phyloP scores from a whole-genome alignment of 2,888 invertebrate genomes.

The Limnephilus rhombicus region DNA sequence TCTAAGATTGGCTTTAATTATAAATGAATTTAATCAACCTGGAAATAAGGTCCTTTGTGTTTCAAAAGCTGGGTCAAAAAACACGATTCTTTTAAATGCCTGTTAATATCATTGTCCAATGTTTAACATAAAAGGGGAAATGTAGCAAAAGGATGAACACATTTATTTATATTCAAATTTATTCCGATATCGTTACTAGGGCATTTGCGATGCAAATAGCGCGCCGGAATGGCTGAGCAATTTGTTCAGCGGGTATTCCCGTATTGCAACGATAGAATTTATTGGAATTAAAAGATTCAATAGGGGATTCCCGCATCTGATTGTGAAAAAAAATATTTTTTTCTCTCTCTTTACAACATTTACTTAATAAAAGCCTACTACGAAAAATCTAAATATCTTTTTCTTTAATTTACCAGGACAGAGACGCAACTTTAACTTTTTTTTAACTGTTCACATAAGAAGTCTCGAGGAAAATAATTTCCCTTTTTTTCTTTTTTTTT shows the following conservation, averaged over 20 bases:
- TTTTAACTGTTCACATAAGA: no score
- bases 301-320: background rate
- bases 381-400: no score
- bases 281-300: background rate
- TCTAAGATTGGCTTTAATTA: no score
- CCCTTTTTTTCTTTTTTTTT: no score
- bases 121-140: background rate
- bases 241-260: background rate
- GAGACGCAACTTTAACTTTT: no score
- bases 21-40: no score
- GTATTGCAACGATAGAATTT: background rate
- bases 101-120: background rate
- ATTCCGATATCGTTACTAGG: constrained; percentile 58
- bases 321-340: background rate
- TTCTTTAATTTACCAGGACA: no score
- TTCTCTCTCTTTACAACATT: background rate
- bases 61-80: background rate
- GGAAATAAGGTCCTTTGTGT: background rate
- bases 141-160: constrained; percentile 48
- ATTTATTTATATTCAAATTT: constrained; percentile 59
- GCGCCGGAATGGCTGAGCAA: background rate
- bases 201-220: constrained; percentile 39
- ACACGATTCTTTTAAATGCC: background rate
- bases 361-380: background rate
- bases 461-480: no score